These are phyloP conservation scores for Dryoscopus gambensis DNA, from an alignment of 2,113 vertebrate genomes.

Conservation along the genomic window DNA sequence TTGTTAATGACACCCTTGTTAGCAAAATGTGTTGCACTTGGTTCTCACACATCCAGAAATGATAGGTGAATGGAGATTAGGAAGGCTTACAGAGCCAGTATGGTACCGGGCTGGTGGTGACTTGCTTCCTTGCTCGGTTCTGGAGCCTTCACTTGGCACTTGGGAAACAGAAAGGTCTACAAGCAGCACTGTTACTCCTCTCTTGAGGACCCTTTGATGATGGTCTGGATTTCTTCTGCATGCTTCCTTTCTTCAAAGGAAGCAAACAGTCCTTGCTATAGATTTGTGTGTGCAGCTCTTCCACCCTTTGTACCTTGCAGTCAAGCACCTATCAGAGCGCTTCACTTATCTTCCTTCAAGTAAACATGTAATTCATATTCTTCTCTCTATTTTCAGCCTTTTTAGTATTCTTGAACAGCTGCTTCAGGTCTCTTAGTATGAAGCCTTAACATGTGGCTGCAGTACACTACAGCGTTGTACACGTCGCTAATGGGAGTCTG, in stretches of 20 bases:
- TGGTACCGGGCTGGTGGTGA: not conserved
- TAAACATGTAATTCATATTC: not conserved
- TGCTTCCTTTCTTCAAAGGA: not conserved
- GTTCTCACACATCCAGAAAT: not conserved
- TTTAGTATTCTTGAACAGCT: not conserved
- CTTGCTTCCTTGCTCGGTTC: not conserved
- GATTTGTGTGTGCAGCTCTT: fast-evolving
- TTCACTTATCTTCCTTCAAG: not conserved
- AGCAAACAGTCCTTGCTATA: not conserved
- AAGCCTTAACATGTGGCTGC: not conserved
- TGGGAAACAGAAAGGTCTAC: not conserved
- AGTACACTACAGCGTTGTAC: too few species aligned
- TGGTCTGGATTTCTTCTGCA: not conserved
- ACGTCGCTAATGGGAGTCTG: not conserved
- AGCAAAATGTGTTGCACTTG: not conserved
- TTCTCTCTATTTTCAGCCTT: not conserved
- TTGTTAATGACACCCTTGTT: not conserved
- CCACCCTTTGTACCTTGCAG: fast-evolving
- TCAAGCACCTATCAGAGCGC: not conserved
- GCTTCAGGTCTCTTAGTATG: not conserved
- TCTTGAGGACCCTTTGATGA: not conserved
- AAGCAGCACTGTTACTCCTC: not conserved
- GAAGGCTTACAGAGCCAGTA: not conserved
- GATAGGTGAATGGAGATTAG: not conserved
- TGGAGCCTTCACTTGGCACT: not conserved